phyloP scores from a whole-genome alignment of 2,797 vertebrate genomes.

The Xiphorhynchus erythropygius region DNA sequence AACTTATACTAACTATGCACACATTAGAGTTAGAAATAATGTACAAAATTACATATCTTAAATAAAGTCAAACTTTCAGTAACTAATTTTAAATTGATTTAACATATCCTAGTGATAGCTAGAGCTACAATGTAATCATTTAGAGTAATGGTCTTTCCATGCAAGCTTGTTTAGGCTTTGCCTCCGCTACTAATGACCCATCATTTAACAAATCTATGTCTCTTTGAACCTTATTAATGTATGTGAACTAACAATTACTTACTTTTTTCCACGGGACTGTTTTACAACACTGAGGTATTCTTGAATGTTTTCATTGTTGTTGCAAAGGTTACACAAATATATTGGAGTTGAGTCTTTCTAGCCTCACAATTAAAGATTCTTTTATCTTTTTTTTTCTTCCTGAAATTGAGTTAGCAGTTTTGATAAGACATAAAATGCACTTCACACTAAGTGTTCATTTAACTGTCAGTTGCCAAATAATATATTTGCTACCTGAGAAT shows the following conservation, averaged over 20 bases:
- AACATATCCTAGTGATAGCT: background rate
- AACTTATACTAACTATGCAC: background rate
- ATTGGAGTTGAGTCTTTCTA: background rate
- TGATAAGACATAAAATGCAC: background rate
- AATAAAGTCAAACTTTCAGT: background rate
- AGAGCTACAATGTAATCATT: background rate
- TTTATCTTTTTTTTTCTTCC: background rate
- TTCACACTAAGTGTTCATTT: background rate
- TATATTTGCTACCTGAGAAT: background rate
- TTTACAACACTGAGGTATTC: background rate
- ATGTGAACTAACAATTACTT: background rate
- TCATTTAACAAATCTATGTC: slow-evolving; percentile 33
- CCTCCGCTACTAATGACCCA: background rate
- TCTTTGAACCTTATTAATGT: slow-evolving; percentile 18
- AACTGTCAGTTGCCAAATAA: background rate
- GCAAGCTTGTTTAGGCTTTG: background rate
- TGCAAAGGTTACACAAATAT: background rate
- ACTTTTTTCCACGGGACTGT: background rate
- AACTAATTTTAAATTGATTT: background rate
- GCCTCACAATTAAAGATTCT: background rate
- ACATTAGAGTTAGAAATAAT: background rate
- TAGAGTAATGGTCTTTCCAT: background rate
- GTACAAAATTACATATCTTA: background rate
- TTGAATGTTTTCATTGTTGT: background rate
- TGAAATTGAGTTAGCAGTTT: background rate